These are phyloP conservation scores for Nyleta sp. DNA, from an alignment of 2,888 invertebrate species.

Conservation along the genomic window DNA sequence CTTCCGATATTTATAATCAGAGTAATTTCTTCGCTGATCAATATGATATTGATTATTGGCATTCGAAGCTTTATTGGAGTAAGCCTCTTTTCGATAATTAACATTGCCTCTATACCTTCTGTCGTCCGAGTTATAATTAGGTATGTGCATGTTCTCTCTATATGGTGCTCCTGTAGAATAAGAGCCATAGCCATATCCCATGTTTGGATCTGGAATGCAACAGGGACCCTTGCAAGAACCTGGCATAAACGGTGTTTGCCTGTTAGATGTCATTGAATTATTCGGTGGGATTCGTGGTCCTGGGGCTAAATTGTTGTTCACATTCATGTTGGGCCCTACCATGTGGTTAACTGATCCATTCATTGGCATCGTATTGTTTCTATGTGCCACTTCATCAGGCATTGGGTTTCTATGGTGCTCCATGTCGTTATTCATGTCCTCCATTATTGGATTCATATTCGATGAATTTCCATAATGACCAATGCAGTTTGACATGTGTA, in stretches of 20 bases:
- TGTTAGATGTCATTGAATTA: constrained; percentile 55
- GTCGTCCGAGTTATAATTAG: constrained; percentile 72
- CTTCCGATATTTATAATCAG: constrained; percentile 75
- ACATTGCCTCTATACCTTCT: constrained; percentile 71
- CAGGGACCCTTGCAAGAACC: constrained; percentile 77
- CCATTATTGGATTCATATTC: constrained; percentile 73
- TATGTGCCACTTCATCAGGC: constrained; percentile 73
- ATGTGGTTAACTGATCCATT: constrained; percentile 69
- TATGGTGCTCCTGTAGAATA: constrained; percentile 73
- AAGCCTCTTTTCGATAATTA: constrained; percentile 73
- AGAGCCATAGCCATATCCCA: constrained; percentile 73
- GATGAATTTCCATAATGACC: constrained; percentile 72
- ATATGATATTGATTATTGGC: constrained; percentile 53
- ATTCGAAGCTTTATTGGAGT: constrained; percentile 69
- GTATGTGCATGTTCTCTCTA: constrained; percentile 73
- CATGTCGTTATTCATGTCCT: constrained; percentile 67
- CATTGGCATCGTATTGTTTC: constrained; percentile 73
- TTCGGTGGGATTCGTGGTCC: constrained; percentile 68
- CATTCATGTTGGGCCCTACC: constrained; percentile 67
- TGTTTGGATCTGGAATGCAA: constrained; percentile 73
- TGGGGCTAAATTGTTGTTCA: constrained; percentile 61
- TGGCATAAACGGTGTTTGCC: constrained; percentile 68
- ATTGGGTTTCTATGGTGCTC: constrained; percentile 56
- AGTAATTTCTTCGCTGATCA: constrained; percentile 69
- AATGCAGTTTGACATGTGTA: constrained; percentile 75